Evolutionary conservation across 2,797 vertebrate genomes (phyloP), one percentile per base, ranked within the genome.

Genomic region (Macroramphosus scolopax): DNA sequence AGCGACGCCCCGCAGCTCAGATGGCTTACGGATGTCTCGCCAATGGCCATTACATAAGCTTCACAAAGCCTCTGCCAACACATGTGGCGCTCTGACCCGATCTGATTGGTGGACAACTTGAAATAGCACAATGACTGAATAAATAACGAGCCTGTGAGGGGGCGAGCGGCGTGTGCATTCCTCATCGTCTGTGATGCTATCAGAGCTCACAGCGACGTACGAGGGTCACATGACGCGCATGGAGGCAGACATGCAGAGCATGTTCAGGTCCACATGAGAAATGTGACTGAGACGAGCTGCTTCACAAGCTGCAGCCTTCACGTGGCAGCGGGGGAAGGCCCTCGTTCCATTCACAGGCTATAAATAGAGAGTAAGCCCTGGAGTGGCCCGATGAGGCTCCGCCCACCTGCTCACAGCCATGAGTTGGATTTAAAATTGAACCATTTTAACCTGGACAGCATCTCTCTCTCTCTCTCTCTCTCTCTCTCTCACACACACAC

Each of bases 221-320:
- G 4, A 38, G 49, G 13, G 5, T 50, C 57, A 59, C 51, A 58
- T 71, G 56, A 63, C 8, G 8, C 5, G 24, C 6, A 18, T 1
- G 8, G 24, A 37, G 43, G 38, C 24, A 17, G 49, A 50, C 17
- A 10, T 51, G 66, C 5, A 2, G 45, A 46, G 48, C 75, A 63
- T 75, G 75, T 66, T 55, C 41, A 44, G 17, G 15, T 57, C 68
- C 68, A 71, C 75, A 77, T 63, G 71, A 77, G 29, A 67, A 77
- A 80, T 80, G 74, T 77, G 71, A 70, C 71, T 24, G 2, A 0
- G n/a, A 36, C 9, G 36, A 36, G 33, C 32, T 5, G 22, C 54
- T 29, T 11, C 29, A 14, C 49, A 47, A 5, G 20, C 48, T 33
- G 48, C 31, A 34, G 61, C 43, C 33, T 69, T 61, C 73, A 75